Percentiles rank a stretch among this genome's conserved stretches.
Evolutionary conservation across 2,797 vertebrate genomes (phyloP).

Genomic region (Acrossocheilus wenchowensis): DNA sequence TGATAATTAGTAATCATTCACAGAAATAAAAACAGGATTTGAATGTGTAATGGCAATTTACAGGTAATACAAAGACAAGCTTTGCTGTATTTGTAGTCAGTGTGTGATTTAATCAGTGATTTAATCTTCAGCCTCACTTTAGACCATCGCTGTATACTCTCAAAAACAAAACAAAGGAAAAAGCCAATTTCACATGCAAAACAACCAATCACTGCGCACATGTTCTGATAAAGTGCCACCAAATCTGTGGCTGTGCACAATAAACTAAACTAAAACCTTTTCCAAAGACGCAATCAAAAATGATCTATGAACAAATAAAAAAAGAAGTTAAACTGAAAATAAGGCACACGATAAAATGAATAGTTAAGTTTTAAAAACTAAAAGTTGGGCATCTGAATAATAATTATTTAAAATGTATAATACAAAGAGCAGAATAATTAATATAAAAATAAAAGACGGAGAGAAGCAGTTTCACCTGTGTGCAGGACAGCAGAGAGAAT

Average conservation of each 20-base stretch:
- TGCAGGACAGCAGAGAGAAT: conserved; percentile 67
- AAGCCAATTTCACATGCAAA: not conserved
- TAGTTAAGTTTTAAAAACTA: not conserved
- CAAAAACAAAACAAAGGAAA: not conserved
- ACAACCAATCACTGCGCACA: not conserved
- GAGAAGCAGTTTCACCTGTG: conserved; percentile 68
- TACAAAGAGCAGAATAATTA: not conserved
- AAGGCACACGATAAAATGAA: too few species aligned
- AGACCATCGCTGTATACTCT: too few species aligned
- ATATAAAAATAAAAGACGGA: not conserved
- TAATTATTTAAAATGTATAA: not conserved
- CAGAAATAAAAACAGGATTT: not conserved
- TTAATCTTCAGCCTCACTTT: not conserved
- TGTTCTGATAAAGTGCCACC: not conserved
- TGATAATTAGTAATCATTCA: not conserved
- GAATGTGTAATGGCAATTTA: not conserved
- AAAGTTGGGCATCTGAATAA: not conserved
- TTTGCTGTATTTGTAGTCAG: not conserved
- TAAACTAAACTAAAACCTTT: too few species aligned
- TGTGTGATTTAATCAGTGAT: conserved; percentile 1
- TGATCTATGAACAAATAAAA: not conserved
- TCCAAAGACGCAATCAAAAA: not conserved
- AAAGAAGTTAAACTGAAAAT: not conserved
- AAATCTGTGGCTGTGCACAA: not conserved
- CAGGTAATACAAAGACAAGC: not conserved